These are phyloP conservation scores for Gymnogyps californianus DNA, from an alignment of 2,113 vertebrate species.

Conservation along the genomic window DNA sequence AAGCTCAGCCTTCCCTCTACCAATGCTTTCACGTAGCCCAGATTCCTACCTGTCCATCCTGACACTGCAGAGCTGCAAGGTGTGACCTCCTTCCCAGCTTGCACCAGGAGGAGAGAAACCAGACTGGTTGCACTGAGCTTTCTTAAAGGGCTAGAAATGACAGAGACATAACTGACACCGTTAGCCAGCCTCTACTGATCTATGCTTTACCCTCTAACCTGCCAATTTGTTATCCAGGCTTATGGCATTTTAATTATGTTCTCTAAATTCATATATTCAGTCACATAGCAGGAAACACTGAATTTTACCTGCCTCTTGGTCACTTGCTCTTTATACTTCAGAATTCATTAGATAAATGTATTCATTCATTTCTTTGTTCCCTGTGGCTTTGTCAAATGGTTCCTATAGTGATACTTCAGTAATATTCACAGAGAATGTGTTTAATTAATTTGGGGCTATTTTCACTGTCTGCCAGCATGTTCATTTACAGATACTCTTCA, in stretches of 20 bases:
- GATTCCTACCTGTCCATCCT: not conserved
- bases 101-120: not conserved
- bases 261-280: not conserved
- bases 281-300: not conserved
- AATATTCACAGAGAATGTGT: not conserved
- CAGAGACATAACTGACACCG: not conserved
- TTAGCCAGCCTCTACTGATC: not conserved
- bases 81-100: not conserved
- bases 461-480: not conserved
- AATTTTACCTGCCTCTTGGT: not conserved
- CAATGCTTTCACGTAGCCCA: not conserved
- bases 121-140: not conserved
- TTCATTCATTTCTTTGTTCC: not conserved
- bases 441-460: constrained; percentile 10
- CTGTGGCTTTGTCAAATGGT: not conserved
- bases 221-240: not conserved
- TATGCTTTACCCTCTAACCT: not conserved
- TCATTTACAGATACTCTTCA: not conserved
- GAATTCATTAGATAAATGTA: not conserved
- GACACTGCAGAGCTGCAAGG: not conserved
- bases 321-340: not conserved
- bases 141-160: not conserved
- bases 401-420: constrained; percentile 13
- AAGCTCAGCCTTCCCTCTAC: not conserved
- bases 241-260: not conserved